Evolutionary conservation across 2,113 vertebrate species (phyloP), one percentile per base, ranked within the genome.

Genomic region (Vombatus ursinus): DNA sequence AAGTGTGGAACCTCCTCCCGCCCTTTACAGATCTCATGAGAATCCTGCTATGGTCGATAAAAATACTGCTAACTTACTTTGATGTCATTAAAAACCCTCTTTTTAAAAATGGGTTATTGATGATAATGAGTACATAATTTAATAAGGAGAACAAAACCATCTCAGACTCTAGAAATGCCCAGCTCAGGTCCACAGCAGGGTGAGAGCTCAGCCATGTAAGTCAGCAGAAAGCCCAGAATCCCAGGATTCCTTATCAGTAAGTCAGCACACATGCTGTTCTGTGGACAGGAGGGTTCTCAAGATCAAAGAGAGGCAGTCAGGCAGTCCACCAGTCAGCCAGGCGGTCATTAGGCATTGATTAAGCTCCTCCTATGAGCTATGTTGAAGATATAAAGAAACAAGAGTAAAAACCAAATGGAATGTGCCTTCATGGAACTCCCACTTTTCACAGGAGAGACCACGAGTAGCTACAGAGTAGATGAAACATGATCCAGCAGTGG

Each of bases 21-120:
- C 25, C 54, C 90, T 90, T 84, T 57, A 0, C 8, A 90, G 25
- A 49, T 47, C n/a, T 93, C 53, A 53, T 8, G 92, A 37, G 89
- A 89, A 44, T 47, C 12, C 47, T 19, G 1, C 44, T 93, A 84
- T 44, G 68, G 68, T 84, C 68, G 37, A 84, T 84, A 84, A 84
- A 84, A 84, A 84, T 44, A 84, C 68, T 84, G 68, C 47, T 92
- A 93, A 92, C 49, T 91, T 92, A 10, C 37, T 94, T 89, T 91
- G 26, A 44, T 84, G 22, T 93, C 84, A 57, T 77, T 68, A 91
- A 50, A 84, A 95, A 84, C n/a, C 68, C 68, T 93, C 90, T 49
- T n/a, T 93, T 94, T 89, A 94, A 3, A 90, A 50, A 6, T 89
- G 68, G 44, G 2, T 51, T 23, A 57, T 49, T 84, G 89, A 37